Evolutionary conservation across 2,797 vertebrate genomes (phyloP), one percentile per base, ranked within the genome.

Genomic region (Epinephelus coioides): DNA sequence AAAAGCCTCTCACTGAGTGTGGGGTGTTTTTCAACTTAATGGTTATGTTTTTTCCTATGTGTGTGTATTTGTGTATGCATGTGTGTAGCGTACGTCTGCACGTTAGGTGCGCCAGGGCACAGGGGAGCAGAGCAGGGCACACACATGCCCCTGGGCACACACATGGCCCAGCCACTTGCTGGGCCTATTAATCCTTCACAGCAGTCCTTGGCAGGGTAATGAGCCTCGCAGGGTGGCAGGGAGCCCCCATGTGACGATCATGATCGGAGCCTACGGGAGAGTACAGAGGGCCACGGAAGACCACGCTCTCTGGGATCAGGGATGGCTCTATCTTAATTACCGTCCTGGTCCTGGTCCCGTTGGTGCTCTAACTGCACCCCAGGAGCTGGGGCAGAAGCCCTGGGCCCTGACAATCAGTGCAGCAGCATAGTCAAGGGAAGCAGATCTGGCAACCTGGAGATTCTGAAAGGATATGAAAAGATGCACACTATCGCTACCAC

Each of bases 111-210:
- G 61, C 78, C 84, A 81, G 74, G 85, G 79, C 86, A 86, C 83
- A 82, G 56, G 84, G 87, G 89, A 90, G 78, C 81, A 84, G 77
- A 78, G 82, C 30, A 57, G 76, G 85, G 83, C 80, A 78, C 75
- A 79, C 73, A 63, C 66, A 54, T 73, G 81, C 82, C 89, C 86
- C 55, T 61, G 21, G 87, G 90, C 85, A 67, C 78, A 74, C 82
- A 87, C 78, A 86, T 84, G 82, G 88, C 85, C 87, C 74, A 77
- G 71, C 81, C 89, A 83, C 90, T 90, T 74, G 82, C 83, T 92
- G 91, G 86, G 86, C 84, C 92, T 91, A 94, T 95, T 93, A 95
- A 94, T 95, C 91, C 94, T 95, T 88, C 88, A 87, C 83, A 89
- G 81, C 78, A 89, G 92, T 90, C 85, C 85, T 91, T 92, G 88